Conservation (phyloP, 1,140 invertebrate species). For the Subanguina moxae region DNA sequence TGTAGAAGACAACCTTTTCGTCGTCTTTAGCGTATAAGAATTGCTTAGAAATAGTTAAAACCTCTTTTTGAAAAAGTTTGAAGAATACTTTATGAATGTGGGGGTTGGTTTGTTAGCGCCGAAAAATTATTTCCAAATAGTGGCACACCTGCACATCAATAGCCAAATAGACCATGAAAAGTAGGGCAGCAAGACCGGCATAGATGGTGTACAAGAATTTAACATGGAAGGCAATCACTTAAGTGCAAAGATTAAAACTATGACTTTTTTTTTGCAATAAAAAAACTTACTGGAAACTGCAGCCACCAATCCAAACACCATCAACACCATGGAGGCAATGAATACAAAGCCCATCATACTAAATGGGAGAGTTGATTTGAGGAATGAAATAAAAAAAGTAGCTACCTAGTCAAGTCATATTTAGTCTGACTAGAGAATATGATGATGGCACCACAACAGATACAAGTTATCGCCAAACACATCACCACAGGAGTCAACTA, state of each 20-base stretch:
- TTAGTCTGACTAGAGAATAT: conserved; percentile 53
- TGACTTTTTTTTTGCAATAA: not conserved
- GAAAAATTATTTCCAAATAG: conserved; percentile 8
- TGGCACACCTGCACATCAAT: conserved; percentile 69
- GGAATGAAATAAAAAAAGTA: not conserved
- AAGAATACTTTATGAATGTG: no score
- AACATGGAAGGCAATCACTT: conserved; percentile 31
- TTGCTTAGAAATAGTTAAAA: no score
- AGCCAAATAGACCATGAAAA: conserved; percentile 65
- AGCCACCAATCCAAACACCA: conserved; percentile 53
- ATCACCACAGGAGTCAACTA: conserved; percentile 40
- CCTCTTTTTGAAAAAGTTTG: no score
- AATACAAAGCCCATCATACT: conserved; percentile 52
- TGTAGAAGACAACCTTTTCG: no score
- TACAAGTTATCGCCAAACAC: conserved; percentile 49
- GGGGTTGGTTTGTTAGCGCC: no score
- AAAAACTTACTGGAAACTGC: conserved; percentile 26
- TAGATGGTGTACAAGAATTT: conserved; percentile 48
- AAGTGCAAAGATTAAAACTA: conserved; percentile 3
- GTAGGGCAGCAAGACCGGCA: conserved; percentile 46
- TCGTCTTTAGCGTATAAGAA: no score
- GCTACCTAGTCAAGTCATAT: conserved; percentile 47
- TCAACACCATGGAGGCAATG: conserved; percentile 53
- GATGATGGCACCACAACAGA: conserved; percentile 51
- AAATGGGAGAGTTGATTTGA: conserved; percentile 6